Conservation (phyloP, 1,140 invertebrate species). For the Drosophila sucinea region DNA sequence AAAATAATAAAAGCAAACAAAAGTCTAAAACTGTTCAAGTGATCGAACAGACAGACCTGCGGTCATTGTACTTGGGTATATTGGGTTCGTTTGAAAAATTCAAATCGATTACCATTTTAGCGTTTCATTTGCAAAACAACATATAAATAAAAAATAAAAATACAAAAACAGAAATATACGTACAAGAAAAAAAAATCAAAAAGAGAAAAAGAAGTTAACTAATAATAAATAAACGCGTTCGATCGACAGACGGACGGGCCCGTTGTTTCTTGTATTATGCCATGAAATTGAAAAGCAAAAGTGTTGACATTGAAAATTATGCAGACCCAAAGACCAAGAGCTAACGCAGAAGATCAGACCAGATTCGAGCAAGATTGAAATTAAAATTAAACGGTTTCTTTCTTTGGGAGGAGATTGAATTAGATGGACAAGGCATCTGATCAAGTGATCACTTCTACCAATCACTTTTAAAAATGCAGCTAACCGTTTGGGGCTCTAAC, state of each 20-base stretch:
- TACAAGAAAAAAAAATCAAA: background rate
- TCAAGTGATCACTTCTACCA: too few relatives aligned
- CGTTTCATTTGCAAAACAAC: conserved; percentile 47
- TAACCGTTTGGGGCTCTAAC: too few relatives aligned
- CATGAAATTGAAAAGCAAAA: conserved; percentile 69
- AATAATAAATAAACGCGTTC: background rate
- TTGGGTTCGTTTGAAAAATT: conserved; percentile 12
- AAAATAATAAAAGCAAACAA: conserved; percentile 28
- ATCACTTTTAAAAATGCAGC: too few relatives aligned
- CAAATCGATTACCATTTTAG: conserved; percentile 27
- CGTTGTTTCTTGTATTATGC: conserved; percentile 55
- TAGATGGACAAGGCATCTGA: background rate
- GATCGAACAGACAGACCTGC: conserved; percentile 17
- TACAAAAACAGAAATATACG: too few relatives aligned
- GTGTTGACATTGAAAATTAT: conserved; percentile 80
- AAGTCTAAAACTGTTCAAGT: conserved; percentile 53
- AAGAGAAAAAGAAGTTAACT: conserved; percentile 4
- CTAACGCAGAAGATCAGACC: conserved; percentile 20
- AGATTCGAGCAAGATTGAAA: conserved; percentile 4
- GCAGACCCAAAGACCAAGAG: conserved; percentile 18
- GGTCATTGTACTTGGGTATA: conserved; percentile 68
- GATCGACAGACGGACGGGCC: background rate
- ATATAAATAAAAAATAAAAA: conserved; percentile 9
- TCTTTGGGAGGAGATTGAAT: background rate
- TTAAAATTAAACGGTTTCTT: background rate